phyloP scores from a whole-genome alignment of 2,888 invertebrate genomes.

The Psococerastis gibbosa region DNA sequence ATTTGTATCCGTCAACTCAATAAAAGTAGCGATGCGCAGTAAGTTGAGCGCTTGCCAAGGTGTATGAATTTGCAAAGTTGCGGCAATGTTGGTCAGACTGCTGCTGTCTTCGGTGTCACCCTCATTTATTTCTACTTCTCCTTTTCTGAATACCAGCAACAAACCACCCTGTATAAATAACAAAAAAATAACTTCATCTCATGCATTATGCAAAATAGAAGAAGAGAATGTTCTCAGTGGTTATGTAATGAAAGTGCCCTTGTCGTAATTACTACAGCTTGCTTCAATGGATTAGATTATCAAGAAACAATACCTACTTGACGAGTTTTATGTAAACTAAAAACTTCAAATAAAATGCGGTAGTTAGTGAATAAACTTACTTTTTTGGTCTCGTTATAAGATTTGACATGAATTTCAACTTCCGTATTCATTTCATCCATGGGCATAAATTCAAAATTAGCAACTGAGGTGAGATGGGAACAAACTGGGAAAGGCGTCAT shows the following conservation, averaged over 20 bases:
- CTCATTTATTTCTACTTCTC: constrained; percentile 23
- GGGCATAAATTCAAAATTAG: constrained; percentile 30
- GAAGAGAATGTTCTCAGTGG: too few relatives aligned
- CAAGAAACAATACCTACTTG: too few relatives aligned
- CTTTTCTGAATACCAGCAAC: constrained; percentile 26
- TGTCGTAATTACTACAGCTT: too few relatives aligned
- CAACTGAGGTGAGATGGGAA: background rate
- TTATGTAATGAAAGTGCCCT: too few relatives aligned
- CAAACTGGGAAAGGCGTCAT: constrained; percentile 31
- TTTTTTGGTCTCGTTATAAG: constrained; percentile 23
- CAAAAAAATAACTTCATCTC: too few relatives aligned
- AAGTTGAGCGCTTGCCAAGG: constrained; percentile 32
- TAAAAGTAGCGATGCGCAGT: constrained; percentile 27
- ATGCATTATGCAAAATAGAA: too few relatives aligned
- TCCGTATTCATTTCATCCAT: constrained; percentile 30
- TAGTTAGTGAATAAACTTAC: background rate
- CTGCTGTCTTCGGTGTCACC: constrained; percentile 17
- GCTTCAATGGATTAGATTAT: too few relatives aligned
- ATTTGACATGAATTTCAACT: constrained; percentile 28
- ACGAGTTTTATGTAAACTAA: too few relatives aligned
- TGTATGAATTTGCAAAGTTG: constrained; percentile 32
- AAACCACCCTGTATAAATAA: constrained; percentile 22
- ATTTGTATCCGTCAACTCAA: constrained; percentile 31
- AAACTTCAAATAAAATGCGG: too few relatives aligned
- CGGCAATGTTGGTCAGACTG: constrained; percentile 27